A percentile compares a stretch with the other conserved stretches of the same genome.
phyloP scores from a whole-genome alignment of 2,888 invertebrate species.

The Xanthia icteritia region DNA sequence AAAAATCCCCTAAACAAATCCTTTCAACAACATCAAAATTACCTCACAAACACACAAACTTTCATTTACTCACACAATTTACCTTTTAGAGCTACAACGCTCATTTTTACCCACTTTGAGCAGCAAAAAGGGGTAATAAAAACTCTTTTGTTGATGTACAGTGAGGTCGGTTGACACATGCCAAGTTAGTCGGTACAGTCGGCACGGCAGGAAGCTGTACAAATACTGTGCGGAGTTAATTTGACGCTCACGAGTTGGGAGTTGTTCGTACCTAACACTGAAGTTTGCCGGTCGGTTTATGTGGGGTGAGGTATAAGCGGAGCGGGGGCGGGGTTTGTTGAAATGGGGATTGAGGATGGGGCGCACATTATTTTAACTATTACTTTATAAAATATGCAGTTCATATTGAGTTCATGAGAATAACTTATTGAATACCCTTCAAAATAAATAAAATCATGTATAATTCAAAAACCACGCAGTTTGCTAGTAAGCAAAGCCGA shows the following conservation, averaged over 20 bases:
- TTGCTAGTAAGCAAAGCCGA: not conserved
- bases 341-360: not conserved
- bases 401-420: not conserved
- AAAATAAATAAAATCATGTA: not conserved
- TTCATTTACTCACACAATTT: not conserved
- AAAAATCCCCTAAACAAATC: not conserved
- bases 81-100: constrained; percentile 2
- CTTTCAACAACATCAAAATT: constrained; percentile 15
- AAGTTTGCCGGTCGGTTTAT: constrained; percentile 57
- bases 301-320: not conserved
- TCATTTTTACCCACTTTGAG: constrained; percentile 18
- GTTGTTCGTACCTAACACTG: constrained; percentile 64
- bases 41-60: constrained; percentile 4
- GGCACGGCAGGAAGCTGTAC: constrained; percentile 40
- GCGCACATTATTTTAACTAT: not conserved
- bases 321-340: not conserved
- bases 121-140: constrained; percentile 37
- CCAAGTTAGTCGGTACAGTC: constrained; percentile 37
- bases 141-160: constrained; percentile 32
- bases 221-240: constrained; percentile 66
- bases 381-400: not conserved
- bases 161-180: constrained; percentile 37
- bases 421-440: not conserved
- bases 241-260: constrained; percentile 66
- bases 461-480: not conserved